A percentile compares a stretch with the other conserved stretches of the same genome.
These are phyloP conservation scores for Taurulus bubalis DNA, from an alignment of 2,113 vertebrate species.

Conservation along the genomic window DNA sequence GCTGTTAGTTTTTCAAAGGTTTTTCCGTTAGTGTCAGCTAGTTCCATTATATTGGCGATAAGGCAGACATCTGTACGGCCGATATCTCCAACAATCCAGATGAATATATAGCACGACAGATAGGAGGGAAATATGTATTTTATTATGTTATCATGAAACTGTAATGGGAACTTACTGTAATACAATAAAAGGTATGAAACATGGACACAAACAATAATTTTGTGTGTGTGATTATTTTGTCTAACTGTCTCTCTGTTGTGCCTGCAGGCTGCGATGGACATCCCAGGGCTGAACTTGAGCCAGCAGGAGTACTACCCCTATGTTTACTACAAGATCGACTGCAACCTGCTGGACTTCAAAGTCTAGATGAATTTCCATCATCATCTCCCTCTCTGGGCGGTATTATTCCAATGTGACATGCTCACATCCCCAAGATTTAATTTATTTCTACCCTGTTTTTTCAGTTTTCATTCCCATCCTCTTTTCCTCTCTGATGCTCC, in stretches of 20 bases:
- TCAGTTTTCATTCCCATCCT: constrained; percentile 2
- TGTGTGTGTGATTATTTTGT: background rate
- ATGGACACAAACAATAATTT: background rate
- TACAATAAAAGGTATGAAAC: background rate
- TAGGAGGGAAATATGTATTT: no score
- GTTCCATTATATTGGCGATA: no score
- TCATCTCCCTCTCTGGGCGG: constrained; percentile 5
- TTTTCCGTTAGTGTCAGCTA: no score
- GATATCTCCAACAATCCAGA: no score
- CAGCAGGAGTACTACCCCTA: constrained; percentile 99
- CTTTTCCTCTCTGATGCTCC: constrained; percentile 1
- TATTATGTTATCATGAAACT: background rate
- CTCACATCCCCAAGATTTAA: constrained; percentile 42
- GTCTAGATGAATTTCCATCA: constrained; percentile 74
- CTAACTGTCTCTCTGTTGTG: background rate
- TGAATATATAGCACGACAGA: no score
- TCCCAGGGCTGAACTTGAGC: constrained; percentile 96
- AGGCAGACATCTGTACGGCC: no score
- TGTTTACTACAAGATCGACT: constrained; percentile 99
- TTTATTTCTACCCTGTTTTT: constrained; percentile 39
- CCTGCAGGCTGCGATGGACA: constrained; percentile 93
- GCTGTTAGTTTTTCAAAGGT: no score
- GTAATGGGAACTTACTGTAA: background rate
- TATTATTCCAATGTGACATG: constrained; percentile 43
- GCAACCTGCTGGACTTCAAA: constrained; percentile 97